A percentile compares a stretch with the other conserved stretches of the same genome.
Conservation (phyloP, 2,888 invertebrate species). For the Ischnus inquisitorius region DNA sequence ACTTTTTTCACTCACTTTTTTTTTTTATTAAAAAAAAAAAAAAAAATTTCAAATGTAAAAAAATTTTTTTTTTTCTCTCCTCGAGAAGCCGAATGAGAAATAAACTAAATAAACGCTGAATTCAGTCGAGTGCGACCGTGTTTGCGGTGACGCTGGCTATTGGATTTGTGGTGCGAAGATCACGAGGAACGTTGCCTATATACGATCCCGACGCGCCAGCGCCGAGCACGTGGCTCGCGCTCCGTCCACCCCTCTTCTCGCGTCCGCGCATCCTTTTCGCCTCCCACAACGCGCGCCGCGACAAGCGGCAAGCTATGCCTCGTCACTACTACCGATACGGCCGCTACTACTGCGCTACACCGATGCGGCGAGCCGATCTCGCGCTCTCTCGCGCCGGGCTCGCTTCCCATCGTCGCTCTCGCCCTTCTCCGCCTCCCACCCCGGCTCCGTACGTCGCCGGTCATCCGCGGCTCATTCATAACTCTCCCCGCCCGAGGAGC, state of each 20-base stretch:
- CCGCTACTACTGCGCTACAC: conserved; percentile 42
- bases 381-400: conserved; percentile 16
- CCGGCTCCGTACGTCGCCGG: conserved; percentile 53
- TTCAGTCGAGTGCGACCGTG: conserved; percentile 63
- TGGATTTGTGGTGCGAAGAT: conserved; percentile 64
- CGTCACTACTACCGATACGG: conserved; percentile 38
- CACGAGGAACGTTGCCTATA: conserved; percentile 74
- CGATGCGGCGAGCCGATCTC: no score
- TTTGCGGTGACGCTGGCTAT: conserved; percentile 75
- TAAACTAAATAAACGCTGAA: conserved; percentile 28
- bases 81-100: conserved; percentile 50
- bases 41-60: not conserved
- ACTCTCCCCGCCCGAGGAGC: conserved; percentile 80
- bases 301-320: conserved; percentile 35
- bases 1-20: no score
- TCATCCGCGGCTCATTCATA: conserved; percentile 82
- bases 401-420: conserved; percentile 37
- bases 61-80: conserved; percentile 57
- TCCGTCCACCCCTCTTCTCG: conserved; percentile 76
- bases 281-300: conserved; percentile 68
- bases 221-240: conserved; percentile 81
- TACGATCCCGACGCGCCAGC: conserved; percentile 77
- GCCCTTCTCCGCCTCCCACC: conserved; percentile 59
- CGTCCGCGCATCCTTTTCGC: conserved; percentile 68
- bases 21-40: no score